Conservation (phyloP, 2,797 vertebrate genomes). For the Novumbra hubbsi region DNA sequence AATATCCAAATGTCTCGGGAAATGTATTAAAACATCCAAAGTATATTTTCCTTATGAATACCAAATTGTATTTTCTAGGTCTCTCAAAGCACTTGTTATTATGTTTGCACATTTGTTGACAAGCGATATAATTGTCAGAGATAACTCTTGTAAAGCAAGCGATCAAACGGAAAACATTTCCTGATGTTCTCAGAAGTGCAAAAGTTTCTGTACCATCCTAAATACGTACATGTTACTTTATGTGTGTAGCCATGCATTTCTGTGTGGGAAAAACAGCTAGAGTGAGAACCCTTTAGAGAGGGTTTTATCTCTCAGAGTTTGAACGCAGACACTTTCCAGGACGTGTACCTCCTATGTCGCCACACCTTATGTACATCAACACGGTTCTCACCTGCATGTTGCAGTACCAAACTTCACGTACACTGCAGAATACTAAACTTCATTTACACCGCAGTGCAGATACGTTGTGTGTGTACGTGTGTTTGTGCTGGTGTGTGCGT, state of each 20-base stretch:
- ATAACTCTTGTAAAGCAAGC: not conserved
- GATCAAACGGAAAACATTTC: not conserved
- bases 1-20: not conserved
- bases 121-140: not conserved
- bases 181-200: not conserved
- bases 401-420: too few relatives aligned
- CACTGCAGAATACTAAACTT: not conserved
- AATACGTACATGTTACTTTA: not conserved
- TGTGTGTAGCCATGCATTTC: not conserved
- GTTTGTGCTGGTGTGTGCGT: not conserved
- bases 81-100: not conserved
- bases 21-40: not conserved
- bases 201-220: not conserved
- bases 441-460: not conserved
- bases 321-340: not conserved
- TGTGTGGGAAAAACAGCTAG: not conserved
- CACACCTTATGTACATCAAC: not conserved
- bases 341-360: not conserved
- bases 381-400: not conserved
- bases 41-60: not conserved
- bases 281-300: not conserved
- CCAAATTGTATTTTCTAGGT: not conserved
- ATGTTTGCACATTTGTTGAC: not conserved
- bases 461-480: not conserved
- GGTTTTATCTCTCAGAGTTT: not conserved